phyloP scores from a whole-genome alignment of 1,140 invertebrate species.

The Drosophila leontia region DNA sequence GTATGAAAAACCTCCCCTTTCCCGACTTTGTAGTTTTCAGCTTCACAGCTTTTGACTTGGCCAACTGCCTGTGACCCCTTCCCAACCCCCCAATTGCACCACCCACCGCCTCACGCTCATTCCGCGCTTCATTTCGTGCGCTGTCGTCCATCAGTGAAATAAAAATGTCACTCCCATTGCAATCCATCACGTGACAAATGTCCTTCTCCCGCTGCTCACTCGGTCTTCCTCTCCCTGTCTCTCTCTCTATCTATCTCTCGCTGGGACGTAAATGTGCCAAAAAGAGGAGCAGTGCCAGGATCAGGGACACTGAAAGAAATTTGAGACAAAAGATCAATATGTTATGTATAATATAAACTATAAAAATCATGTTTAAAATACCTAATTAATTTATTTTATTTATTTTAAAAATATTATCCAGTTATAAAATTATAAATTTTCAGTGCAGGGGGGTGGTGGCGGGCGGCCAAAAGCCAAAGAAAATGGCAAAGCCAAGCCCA shows the following conservation, averaged over 20 bases:
- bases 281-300: conserved; percentile 50
- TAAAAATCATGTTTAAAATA: background rate
- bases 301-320: background rate
- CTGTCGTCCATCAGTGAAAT: conserved; percentile 84
- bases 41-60: conserved; percentile 16
- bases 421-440: background rate
- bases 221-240: conserved; percentile 1
- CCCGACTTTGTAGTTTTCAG: no score
- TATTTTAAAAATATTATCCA: background rate
- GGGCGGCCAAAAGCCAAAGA: conserved; percentile 50
- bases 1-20: no score
- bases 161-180: conserved; percentile 85
- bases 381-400: no score
- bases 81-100: conserved; percentile 1
- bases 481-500: conserved; percentile 38
- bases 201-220: conserved; percentile 30
- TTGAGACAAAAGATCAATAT: background rate
- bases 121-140: conserved; percentile 67
- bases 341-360: background rate
- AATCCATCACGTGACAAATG: conserved; percentile 85
- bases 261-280: conserved; percentile 72
- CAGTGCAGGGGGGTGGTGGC: conserved; percentile 10
- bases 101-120: conserved; percentile 9
- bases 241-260: conserved; percentile 9
- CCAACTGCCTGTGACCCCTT: conserved; percentile 14